Conservation (phyloP, 2,888 invertebrate genomes). For the Lithophane socia region DNA sequence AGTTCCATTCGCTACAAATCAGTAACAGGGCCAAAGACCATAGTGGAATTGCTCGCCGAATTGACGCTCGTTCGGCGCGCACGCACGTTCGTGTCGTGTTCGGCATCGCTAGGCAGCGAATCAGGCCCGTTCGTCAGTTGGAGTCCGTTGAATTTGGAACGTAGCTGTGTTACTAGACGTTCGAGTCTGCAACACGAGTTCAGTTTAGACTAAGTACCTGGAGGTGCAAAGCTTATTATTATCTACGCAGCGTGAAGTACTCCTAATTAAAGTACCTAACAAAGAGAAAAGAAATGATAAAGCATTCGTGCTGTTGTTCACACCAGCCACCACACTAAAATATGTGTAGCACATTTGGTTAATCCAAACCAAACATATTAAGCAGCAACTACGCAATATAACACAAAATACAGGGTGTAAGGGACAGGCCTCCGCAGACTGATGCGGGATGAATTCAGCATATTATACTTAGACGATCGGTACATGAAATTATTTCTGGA, state of each 20-base stretch:
- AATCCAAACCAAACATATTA: slow-evolving; percentile 3
- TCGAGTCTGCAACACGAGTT: slow-evolving; percentile 89
- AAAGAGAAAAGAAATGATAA: slow-evolving; percentile 25
- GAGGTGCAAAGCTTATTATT: slow-evolving; percentile 48
- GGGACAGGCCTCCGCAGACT: too few species aligned
- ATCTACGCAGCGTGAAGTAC: slow-evolving; percentile 42
- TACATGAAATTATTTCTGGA: too few species aligned
- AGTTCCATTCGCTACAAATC: slow-evolving; percentile 89
- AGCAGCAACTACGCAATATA: slow-evolving; percentile 10
- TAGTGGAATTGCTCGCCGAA: slow-evolving; percentile 83
- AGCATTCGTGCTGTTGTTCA: slow-evolving; percentile 43
- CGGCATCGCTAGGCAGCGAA: slow-evolving; percentile 85
- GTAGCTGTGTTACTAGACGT: slow-evolving; percentile 90
- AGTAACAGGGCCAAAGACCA: slow-evolving; percentile 91
- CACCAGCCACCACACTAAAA: slow-evolving; percentile 51
- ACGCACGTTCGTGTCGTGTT: slow-evolving; percentile 80
- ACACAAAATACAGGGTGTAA: slow-evolving; percentile 2
- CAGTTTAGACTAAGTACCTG: slow-evolving; percentile 71
- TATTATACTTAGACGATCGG: too few species aligned
- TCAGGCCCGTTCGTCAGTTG: slow-evolving; percentile 85
- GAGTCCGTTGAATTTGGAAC: slow-evolving; percentile 87
- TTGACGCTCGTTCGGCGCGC: slow-evolving; percentile 81
- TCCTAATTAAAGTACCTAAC: slow-evolving; percentile 27
- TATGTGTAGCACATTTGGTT: slow-evolving; percentile 9
- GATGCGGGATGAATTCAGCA: too few species aligned